Evolutionary conservation across 2,888 invertebrate species (phyloP).

Genomic region (Craniophora ligustri): DNA sequence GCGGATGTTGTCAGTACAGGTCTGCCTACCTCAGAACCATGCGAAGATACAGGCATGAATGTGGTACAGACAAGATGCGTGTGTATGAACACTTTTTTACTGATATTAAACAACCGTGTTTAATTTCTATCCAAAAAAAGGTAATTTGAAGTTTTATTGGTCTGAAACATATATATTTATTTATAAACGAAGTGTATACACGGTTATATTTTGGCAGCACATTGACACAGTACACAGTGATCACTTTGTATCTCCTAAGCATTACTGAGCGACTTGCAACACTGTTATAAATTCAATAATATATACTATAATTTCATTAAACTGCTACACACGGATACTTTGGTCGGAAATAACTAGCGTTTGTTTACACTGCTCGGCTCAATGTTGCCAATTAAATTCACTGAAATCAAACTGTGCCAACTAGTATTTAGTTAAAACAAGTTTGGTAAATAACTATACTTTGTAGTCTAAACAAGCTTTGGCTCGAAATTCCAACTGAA

Average conservation of each 20-base stretch:
- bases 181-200: too few relatives aligned
- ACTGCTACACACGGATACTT: background rate
- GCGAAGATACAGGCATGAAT: too few relatives aligned
- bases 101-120: too few relatives aligned
- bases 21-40: too few relatives aligned
- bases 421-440: conserved; percentile 6
- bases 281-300: conserved; percentile 5
- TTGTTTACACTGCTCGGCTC: conserved; percentile 12
- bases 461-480: conserved; percentile 4
- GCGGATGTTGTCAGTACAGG: too few relatives aligned
- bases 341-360: conserved; percentile 12
- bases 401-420: conserved; percentile 23
- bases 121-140: too few relatives aligned
- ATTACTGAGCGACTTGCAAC: conserved; percentile 4
- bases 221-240: too few relatives aligned
- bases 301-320: conserved; percentile 11
- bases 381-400: conserved; percentile 19
- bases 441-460: conserved; percentile 13
- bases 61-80: too few relatives aligned
- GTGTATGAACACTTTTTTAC: too few relatives aligned
- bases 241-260: background rate
- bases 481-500: background rate
- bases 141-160: too few relatives aligned
- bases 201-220: too few relatives aligned
- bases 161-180: too few relatives aligned